These are phyloP conservation scores for Entomobrya proxima DNA, from an alignment of 2,888 invertebrate genomes.

Conservation along the genomic window DNA sequence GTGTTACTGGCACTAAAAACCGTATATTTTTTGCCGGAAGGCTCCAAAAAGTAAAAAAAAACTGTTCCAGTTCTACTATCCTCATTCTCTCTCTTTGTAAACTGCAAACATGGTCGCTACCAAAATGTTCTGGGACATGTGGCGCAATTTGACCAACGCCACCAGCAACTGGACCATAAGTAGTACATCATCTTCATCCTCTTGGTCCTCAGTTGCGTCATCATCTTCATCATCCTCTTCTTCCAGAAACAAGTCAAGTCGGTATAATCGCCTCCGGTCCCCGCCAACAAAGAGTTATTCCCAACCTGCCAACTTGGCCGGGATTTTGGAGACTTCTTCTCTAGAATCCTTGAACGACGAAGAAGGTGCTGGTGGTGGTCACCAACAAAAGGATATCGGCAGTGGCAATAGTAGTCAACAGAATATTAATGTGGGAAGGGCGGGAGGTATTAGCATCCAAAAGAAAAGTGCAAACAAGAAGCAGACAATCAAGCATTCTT, in stretches of 20 bases:
- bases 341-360: neutral
- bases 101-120: constrained; percentile 11
- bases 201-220: neutral
- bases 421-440: neutral
- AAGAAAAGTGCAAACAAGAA: neutral
- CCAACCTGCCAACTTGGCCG: constrained; percentile 41
- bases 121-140: constrained; percentile 35
- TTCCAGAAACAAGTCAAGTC: neutral
- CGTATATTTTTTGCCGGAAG: no score
- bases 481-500: constrained; percentile 21
- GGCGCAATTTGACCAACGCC: constrained; percentile 38
- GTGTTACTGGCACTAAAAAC: no score
- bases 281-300: constrained; percentile 29
- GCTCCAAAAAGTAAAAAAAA: constrained; percentile 6
- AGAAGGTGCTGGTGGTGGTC: neutral
- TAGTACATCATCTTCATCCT: neutral
- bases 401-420: neutral
- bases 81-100: neutral
- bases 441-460: neutral
- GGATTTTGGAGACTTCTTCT: neutral
- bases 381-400: neutral
- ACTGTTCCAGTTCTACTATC: neutral
- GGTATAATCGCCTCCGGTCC: constrained; percentile 44
- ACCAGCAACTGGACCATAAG: constrained; percentile 31
- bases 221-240: neutral